Percentiles rank a stretch among this genome's conserved stretches.
These are phyloP conservation scores for Serrognathus titanus DNA, from an alignment of 2,888 invertebrate species.

Conservation along the genomic window DNA sequence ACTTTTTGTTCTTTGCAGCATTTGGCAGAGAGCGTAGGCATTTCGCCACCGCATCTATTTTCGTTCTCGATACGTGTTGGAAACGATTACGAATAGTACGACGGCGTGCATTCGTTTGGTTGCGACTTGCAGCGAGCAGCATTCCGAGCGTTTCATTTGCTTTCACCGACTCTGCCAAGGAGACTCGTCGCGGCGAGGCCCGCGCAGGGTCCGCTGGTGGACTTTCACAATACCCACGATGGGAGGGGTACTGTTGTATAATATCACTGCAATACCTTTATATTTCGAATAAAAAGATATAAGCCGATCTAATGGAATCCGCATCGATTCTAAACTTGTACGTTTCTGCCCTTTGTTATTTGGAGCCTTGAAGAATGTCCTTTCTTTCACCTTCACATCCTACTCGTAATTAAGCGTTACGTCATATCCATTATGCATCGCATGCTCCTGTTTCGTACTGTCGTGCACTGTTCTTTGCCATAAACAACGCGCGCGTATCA, in stretches of 20 bases:
- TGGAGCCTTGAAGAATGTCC: slow-evolving; percentile 34
- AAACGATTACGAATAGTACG: slow-evolving; percentile 8
- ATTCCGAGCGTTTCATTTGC: slow-evolving; percentile 41
- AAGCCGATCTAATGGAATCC: slow-evolving; percentile 10
- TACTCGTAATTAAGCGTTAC: slow-evolving; percentile 28
- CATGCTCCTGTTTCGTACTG: slow-evolving; percentile 14
- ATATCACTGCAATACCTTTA: slow-evolving; percentile 45
- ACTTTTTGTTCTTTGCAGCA: slow-evolving; percentile 21
- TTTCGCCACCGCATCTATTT: slow-evolving; percentile 41
- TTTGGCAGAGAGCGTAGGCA: slow-evolving; percentile 22
- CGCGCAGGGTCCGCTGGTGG: slow-evolving; percentile 46
- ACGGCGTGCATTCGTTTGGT: not conserved
- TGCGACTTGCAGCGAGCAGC: slow-evolving; percentile 13
- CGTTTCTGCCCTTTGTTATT: slow-evolving; percentile 30
- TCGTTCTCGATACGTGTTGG: slow-evolving; percentile 25
- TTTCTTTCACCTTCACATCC: slow-evolving; percentile 36
- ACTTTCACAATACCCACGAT: slow-evolving; percentile 48
- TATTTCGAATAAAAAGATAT: slow-evolving; percentile 12
- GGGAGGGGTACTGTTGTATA: slow-evolving; percentile 45
- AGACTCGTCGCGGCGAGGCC: slow-evolving; percentile 47
- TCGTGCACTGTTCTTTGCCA: too few relatives aligned
- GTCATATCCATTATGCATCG: slow-evolving; percentile 20
- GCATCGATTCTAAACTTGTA: slow-evolving; percentile 20
- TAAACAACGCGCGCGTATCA: too few relatives aligned
- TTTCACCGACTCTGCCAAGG: slow-evolving; percentile 49